A percentile compares a stretch with the other conserved stretches of the same genome.
Conservation (phyloP, 2,113 vertebrate genomes). For the Halichoerus grypus region DNA sequence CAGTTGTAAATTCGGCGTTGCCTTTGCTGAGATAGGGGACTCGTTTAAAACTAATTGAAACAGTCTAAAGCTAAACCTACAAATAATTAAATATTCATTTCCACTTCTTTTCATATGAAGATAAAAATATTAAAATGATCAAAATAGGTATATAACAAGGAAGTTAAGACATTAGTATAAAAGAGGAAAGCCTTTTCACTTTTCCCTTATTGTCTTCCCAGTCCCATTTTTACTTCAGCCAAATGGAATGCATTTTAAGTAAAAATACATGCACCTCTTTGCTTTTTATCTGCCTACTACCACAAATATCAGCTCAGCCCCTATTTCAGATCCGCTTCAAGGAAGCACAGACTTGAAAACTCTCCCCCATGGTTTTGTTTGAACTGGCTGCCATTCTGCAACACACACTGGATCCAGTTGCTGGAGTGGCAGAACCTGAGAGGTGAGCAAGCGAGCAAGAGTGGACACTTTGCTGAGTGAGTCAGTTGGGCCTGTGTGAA, state of each 20-base stretch:
- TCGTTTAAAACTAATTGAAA: constrained; percentile 46
- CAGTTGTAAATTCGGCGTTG: constrained; percentile 24
- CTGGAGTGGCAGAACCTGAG: background rate
- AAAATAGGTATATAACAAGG: background rate
- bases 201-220: background rate
- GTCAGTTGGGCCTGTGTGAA: background rate
- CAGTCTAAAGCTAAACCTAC: constrained; percentile 15
- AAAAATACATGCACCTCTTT: background rate
- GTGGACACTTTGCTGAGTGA: background rate
- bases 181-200: constrained; percentile 37
- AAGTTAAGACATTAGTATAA: background rate
- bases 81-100: constrained; percentile 28
- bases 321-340: constrained; percentile 40
- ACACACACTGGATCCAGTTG: background rate
- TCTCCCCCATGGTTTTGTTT: background rate
- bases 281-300: background rate
- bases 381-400: constrained; percentile 22
- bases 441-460: background rate
- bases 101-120: constrained; percentile 51
- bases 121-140: background rate
- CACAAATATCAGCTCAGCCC: background rate
- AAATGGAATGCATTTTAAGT: constrained; percentile 67
- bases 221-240: background rate
- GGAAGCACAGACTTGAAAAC: accelerated
- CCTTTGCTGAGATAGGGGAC: background rate